A percentile compares a stretch with the other conserved stretches of the same genome.
phyloP scores from a whole-genome alignment of 2,113 vertebrate species.

The human region DNA sequence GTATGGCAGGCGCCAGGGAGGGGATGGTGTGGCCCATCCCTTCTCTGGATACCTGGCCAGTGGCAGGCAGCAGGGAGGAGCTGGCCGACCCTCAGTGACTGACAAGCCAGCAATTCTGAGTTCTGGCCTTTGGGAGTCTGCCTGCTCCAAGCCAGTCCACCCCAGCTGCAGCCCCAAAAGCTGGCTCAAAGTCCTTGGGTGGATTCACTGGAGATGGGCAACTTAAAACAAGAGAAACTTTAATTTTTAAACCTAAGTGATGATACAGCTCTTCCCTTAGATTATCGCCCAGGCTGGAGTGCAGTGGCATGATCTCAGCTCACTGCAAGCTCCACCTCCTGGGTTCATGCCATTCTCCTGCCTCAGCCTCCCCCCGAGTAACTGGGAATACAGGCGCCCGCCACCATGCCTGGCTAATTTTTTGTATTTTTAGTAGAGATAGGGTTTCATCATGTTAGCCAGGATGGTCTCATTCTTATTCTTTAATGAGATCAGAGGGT shows the following conservation, averaged over 20 bases:
- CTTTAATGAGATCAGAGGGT: neutral
- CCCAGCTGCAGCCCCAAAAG: neutral
- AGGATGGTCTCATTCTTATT: neutral
- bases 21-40: neutral
- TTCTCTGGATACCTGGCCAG: neutral
- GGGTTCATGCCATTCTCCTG: too few species aligned
- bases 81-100: neutral
- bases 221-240: neutral
- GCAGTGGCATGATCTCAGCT: rapidly evolving
- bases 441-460: too few species aligned
- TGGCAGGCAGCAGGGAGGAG: neutral
- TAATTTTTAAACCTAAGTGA: neutral
- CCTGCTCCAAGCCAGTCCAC: too few species aligned
- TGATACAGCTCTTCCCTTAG: neutral
- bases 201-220: neutral
- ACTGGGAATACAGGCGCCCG: too few species aligned
- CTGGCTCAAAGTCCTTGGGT: neutral
- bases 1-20: neutral
- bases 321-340: too few species aligned
- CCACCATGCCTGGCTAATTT: too few species aligned
- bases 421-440: too few species aligned
- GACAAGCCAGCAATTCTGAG: too few species aligned
- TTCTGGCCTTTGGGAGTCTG: neutral
- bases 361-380: too few species aligned
- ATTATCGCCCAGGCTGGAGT: neutral